phyloP scores from a whole-genome alignment of 2,797 vertebrate genomes.

The Coilia nasus region DNA sequence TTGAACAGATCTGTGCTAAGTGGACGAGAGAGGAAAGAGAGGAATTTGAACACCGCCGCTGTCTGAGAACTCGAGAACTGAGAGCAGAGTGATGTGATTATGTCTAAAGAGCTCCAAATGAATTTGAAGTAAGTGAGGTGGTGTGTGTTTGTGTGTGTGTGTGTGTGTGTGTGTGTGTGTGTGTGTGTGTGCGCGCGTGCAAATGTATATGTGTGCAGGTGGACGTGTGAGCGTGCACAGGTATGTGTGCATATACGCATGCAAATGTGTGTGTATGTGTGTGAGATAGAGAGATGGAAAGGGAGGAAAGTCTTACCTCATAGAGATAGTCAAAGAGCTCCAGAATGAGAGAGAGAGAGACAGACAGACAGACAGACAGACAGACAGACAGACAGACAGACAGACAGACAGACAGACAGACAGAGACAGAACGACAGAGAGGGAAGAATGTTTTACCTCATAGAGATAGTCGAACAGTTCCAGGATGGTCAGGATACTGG shows the following conservation, averaged over 20 bases:
- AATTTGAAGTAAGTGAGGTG: neutral
- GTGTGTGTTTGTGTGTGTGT: slow-evolving; percentile 6
- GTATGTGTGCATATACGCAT: no score
- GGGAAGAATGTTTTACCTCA: slow-evolving; percentile 79
- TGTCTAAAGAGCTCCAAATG: neutral
- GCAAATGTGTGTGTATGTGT: no score
- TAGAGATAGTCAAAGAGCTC: no score
- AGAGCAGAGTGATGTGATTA: neutral
- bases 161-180: neutral
- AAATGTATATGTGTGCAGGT: no score
- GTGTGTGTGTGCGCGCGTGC: neutral
- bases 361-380: no score
- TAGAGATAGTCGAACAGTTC: slow-evolving; percentile 98
- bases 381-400: no score
- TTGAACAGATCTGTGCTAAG: neutral
- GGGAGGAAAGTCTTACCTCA: no score
- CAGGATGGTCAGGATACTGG: slow-evolving; percentile 95
- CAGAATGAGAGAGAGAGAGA: no score
- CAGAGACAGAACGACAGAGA: no score
- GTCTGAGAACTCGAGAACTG: neutral
- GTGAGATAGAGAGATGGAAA: no score
- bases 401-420: no score
- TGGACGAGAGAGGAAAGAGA: neutral
- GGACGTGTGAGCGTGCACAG: no score
- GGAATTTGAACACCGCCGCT: neutral